Percentiles rank a stretch among this genome's conserved stretches.
Evolutionary conservation across 2,113 vertebrate species (phyloP).

Genomic region (Maccullochella peelii): DNA sequence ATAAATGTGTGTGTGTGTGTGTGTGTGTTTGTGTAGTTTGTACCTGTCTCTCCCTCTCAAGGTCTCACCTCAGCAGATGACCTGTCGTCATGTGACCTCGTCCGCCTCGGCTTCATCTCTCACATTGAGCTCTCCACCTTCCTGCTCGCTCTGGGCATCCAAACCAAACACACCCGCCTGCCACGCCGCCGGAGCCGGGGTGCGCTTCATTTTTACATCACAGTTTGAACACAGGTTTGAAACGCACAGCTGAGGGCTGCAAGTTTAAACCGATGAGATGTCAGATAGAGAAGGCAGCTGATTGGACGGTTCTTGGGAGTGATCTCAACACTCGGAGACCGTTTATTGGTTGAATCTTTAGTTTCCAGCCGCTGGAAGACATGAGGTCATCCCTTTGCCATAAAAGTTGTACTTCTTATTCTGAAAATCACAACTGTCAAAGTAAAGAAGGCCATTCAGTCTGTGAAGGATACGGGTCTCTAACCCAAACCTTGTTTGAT

Average conservation of each 20-base stretch:
- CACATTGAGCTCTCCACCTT: constrained; percentile 77
- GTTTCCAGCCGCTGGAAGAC: too few species aligned
- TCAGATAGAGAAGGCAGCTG: background rate
- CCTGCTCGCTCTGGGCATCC: constrained; percentile 60
- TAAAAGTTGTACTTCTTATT: too few species aligned
- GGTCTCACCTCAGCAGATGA: constrained; percentile 59
- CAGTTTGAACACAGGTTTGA: background rate
- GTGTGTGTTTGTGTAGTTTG: constrained; percentile 50
- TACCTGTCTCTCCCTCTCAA: constrained; percentile 43
- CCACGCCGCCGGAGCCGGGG: constrained; percentile 32
- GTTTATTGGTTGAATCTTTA: too few species aligned
- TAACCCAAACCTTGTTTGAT: too few species aligned
- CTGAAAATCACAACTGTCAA: too few species aligned
- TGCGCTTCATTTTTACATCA: constrained; percentile 41
- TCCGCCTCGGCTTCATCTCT: constrained; percentile 63
- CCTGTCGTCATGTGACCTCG: constrained; percentile 65
- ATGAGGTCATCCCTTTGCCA: too few species aligned
- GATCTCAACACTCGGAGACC: background rate
- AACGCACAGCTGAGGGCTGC: background rate
- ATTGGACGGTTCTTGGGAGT: background rate
- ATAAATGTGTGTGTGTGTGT: constrained; percentile 6
- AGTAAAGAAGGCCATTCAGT: too few species aligned
- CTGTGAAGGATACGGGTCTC: too few species aligned
- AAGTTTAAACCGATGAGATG: background rate
- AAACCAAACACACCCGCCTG: constrained; percentile 49